Conservation (phyloP, 92 coral and sea anemone species). For the Porites rus region DNA sequence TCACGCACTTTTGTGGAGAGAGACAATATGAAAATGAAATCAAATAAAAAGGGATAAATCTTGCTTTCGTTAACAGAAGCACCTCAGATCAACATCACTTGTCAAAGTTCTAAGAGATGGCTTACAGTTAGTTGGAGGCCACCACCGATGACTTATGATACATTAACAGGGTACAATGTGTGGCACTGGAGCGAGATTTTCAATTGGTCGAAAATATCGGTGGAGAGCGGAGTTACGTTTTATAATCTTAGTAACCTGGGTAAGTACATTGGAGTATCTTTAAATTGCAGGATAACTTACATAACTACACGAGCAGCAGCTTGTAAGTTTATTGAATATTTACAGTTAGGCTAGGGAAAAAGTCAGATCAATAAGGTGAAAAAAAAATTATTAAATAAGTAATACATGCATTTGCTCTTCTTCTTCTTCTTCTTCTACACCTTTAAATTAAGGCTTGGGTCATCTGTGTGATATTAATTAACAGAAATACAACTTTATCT, state of each 20-base stretch:
- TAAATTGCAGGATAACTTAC: too few species aligned
- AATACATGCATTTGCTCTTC: neutral
- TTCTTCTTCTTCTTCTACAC: neutral
- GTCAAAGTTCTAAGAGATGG: constrained; percentile 66
- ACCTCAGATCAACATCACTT: constrained; percentile 52
- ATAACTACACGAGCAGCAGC: neutral
- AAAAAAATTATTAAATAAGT: too few species aligned
- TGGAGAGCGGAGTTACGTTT: neutral
- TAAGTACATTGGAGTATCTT: neutral
- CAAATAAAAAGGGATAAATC: too few species aligned
- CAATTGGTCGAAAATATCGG: constrained; percentile 42
- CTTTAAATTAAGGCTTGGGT: too few species aligned
- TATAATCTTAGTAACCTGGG: constrained; percentile 16
- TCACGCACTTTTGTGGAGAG: too few species aligned
- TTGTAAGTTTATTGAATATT: neutral
- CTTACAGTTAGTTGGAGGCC: constrained; percentile 66
- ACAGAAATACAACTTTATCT: neutral
- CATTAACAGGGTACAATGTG: constrained; percentile 61
- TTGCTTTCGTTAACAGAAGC: constrained; percentile 50
- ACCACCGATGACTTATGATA: constrained; percentile 73
- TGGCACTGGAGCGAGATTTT: constrained; percentile 38
- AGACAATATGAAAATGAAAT: too few species aligned
- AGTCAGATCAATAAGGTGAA: too few species aligned
- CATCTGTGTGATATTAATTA: too few species aligned
- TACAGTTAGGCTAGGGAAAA: neutral